Evolutionary conservation across 2,888 invertebrate genomes (phyloP).

Genomic region (Herminia tarsipennalis): DNA sequence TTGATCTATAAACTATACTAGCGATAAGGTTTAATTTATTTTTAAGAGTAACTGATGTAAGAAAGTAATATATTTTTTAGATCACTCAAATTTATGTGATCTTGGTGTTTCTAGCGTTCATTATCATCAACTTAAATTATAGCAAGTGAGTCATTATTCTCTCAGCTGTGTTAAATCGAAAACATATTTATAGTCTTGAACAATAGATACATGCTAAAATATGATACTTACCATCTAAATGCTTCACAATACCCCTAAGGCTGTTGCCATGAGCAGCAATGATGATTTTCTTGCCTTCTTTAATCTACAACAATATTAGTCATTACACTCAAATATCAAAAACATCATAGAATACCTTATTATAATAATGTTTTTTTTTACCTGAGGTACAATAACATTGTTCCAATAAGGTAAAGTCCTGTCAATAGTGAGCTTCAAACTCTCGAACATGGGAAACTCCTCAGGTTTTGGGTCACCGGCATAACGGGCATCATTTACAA

Average conservation of each 20-base stretch:
- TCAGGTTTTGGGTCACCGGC: conserved; percentile 89
- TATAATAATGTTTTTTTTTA: conserved; percentile 30
- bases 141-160: too few species aligned
- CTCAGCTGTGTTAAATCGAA: too few species aligned
- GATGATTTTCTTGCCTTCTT: conserved; percentile 91
- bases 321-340: too few species aligned
- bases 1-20: too few species aligned
- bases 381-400: conserved; percentile 90
- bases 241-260: conserved; percentile 93
- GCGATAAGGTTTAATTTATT: too few species aligned
- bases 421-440: conserved; percentile 92
- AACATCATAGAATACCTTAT: too few species aligned
- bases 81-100: too few species aligned
- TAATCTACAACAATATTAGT: conserved; percentile 86
- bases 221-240: conserved; percentile 89
- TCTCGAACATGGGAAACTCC: conserved; percentile 93
- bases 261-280: conserved; percentile 96
- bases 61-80: too few species aligned
- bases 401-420: conserved; percentile 96
- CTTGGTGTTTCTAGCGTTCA: too few species aligned
- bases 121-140: too few species aligned
- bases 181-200: too few species aligned
- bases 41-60: too few species aligned
- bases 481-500: conserved; percentile 91
- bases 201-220: neutral